Evolutionary conservation across 2,113 vertebrate genomes (phyloP).

Genomic region (Oostethus manadensis): DNA sequence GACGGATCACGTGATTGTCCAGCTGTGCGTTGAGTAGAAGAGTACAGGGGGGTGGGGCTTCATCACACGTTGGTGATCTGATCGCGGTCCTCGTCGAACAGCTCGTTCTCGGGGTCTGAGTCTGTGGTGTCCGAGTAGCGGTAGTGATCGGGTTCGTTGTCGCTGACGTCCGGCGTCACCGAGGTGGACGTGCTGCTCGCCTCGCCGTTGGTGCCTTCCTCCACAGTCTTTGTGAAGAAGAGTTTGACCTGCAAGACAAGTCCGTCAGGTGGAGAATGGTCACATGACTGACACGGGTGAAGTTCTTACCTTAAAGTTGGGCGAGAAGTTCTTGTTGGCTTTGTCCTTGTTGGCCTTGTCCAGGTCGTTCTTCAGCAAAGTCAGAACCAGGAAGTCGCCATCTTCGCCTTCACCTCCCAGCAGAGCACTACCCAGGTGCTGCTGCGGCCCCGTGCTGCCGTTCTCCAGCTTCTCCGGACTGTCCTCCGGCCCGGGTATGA

Average conservation of each 20-base stretch:
- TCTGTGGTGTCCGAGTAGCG: slow-evolving; percentile 99
- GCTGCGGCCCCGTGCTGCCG: slow-evolving; percentile 41
- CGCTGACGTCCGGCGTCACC: slow-evolving; percentile 97
- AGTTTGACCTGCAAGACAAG: slow-evolving; percentile 86
- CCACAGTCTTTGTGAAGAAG: slow-evolving; percentile 98
- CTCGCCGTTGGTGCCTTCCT: slow-evolving; percentile 92
- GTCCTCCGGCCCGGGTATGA: slow-evolving; percentile 95
- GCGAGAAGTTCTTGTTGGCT: slow-evolving; percentile 98
- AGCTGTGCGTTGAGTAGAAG: too few species aligned
- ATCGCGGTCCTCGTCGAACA: slow-evolving; percentile 98
- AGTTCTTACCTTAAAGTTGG: slow-evolving; percentile 92
- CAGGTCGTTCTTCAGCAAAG: slow-evolving; percentile 96
- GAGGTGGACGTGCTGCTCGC: slow-evolving; percentile 90
- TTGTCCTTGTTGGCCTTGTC: slow-evolving; percentile 99
- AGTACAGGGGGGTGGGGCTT: too few species aligned
- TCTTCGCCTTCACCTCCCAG: slow-evolving; percentile 67
- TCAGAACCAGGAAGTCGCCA: slow-evolving; percentile 94
- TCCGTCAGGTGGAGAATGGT: background rate
- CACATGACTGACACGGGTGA: slow-evolving; percentile 40
- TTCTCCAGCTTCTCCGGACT: slow-evolving; percentile 93
- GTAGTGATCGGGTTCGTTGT: slow-evolving; percentile 99
- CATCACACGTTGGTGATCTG: slow-evolving; percentile 98
- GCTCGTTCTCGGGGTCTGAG: slow-evolving; percentile 99
- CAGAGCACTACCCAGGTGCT: slow-evolving; percentile 72
- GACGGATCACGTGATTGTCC: too few species aligned